Conservation (phyloP, 2,888 invertebrate species). For the Elmis aenea region DNA sequence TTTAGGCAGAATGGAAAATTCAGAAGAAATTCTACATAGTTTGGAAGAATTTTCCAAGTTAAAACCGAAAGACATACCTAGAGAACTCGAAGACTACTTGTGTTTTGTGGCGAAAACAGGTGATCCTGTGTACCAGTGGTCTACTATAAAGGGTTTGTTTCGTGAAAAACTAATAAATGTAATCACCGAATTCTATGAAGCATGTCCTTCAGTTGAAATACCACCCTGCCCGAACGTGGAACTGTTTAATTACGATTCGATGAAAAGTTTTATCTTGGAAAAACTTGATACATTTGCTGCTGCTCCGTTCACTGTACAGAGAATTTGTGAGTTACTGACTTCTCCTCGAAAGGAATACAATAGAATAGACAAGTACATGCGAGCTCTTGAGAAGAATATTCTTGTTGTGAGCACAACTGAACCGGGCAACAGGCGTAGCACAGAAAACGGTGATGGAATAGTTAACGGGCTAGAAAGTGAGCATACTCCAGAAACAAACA, state of each 20-base stretch:
- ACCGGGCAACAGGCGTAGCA: conserved; percentile 61
- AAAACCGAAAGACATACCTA: conserved; percentile 75
- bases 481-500: conserved; percentile 48
- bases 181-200: conserved; percentile 82
- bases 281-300: conserved; percentile 78
- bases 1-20: conserved; percentile 79
- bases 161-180: conserved; percentile 81
- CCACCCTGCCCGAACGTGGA: conserved; percentile 88
- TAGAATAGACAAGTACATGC: conserved; percentile 92
- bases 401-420: conserved; percentile 76
- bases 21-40: conserved; percentile 78
- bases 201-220: conserved; percentile 68
- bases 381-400: conserved; percentile 94
- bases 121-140: conserved; percentile 91
- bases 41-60: conserved; percentile 77
- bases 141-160: conserved; percentile 79
- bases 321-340: conserved; percentile 90
- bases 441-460: conserved; percentile 63
- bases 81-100: conserved; percentile 84
- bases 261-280: conserved; percentile 78
- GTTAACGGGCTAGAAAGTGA: conserved; percentile 59
- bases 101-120: conserved; percentile 89
- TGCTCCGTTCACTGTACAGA: conserved; percentile 93
- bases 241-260: conserved; percentile 81
- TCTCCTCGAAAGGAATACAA: conserved; percentile 92